A percentile compares a stretch with the other conserved stretches of the same genome.
phyloP scores from a whole-genome alignment of 2,797 vertebrate genomes.

The Nyctalus aviator region DNA sequence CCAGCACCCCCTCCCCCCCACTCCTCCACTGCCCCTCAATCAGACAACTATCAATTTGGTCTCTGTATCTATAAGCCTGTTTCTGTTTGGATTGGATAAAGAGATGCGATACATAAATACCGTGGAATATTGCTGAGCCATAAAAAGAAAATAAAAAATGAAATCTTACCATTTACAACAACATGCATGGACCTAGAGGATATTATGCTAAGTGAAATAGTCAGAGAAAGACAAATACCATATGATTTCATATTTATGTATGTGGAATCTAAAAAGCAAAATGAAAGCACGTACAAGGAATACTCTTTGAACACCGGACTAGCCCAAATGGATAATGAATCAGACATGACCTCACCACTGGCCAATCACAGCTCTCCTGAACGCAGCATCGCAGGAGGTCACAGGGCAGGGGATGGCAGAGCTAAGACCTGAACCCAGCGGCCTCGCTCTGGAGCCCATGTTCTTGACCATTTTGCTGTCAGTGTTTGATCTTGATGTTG shows the following conservation, averaged over 20 bases:
- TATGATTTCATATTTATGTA: not conserved
- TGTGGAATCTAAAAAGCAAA: not conserved
- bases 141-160: not conserved
- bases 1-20: not conserved
- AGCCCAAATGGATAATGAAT: not conserved
- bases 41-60: not conserved
- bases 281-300: not conserved
- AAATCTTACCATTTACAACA: not conserved
- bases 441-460: not conserved
- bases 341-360: not conserved
- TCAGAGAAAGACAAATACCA: not conserved
- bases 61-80: not conserved
- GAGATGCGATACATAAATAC: not conserved
- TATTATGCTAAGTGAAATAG: not conserved
- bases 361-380: not conserved
- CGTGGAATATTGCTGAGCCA: not conserved
- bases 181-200: not conserved
- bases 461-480: not conserved
- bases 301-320: not conserved
- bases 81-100: not conserved
- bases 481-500: not conserved
- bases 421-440: not conserved
- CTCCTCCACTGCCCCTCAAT: too few species aligned
- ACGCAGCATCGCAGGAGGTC: not conserved
- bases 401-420: not conserved